phyloP scores from a whole-genome alignment of 2,113 vertebrate genomes.

The Gymnocephalus cernua region DNA sequence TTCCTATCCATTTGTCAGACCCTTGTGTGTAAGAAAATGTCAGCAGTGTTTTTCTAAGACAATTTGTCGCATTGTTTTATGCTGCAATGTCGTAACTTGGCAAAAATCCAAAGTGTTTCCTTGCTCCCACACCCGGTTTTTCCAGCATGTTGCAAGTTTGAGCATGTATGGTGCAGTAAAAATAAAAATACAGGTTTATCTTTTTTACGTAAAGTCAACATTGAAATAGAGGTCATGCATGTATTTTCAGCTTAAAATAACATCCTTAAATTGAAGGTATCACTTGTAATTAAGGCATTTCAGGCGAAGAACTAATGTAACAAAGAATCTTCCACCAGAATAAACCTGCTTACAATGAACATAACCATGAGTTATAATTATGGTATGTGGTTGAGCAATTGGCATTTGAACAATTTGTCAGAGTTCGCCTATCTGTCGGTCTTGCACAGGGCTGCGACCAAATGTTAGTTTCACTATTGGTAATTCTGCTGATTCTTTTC shows the following conservation, averaged over 20 bases:
- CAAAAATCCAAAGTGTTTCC: not conserved
- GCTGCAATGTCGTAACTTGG: not conserved
- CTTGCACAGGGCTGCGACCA: not conserved
- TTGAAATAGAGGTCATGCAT: not conserved
- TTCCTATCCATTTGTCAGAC: constrained; percentile 18
- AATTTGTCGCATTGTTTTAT: not conserved
- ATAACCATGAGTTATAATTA: not conserved
- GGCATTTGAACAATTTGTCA: not conserved
- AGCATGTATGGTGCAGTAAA: constrained; percentile 20
- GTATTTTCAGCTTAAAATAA: not conserved
- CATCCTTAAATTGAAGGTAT: not conserved
- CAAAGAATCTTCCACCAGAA: not conserved
- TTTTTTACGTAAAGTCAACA: not conserved
- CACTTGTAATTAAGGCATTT: not conserved
- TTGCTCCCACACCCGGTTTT: not conserved
- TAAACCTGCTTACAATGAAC: not conserved
- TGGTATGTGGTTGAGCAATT: not conserved
- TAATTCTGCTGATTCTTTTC: not conserved
- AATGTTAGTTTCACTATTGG: not conserved
- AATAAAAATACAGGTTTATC: not conserved
- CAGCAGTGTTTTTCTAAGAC: not conserved
- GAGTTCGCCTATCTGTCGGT: not conserved
- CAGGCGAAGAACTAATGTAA: not conserved
- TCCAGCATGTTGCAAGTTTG: constrained; percentile 39
- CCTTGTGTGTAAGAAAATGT: not conserved